phyloP scores from a whole-genome alignment of 2,797 vertebrate species.

The Chromis chromis region DNA sequence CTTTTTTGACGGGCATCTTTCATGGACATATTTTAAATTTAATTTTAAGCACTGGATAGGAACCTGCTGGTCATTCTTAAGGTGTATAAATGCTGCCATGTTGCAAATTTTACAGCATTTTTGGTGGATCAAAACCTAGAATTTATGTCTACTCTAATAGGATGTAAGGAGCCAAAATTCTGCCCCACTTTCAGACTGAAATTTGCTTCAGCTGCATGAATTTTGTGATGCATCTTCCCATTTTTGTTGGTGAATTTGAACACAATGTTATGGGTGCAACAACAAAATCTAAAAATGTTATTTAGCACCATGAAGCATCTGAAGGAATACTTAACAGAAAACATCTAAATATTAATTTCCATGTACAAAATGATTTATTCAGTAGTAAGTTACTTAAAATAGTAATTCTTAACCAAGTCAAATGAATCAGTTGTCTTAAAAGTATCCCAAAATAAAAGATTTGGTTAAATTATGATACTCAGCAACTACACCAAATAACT shows the following conservation, averaged over 20 bases:
- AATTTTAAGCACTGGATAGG: constrained; percentile 3
- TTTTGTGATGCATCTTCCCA: background rate
- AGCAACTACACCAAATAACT: background rate
- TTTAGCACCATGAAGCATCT: too few species aligned
- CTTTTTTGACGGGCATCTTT: background rate
- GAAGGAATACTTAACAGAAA: too few species aligned
- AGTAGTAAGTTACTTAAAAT: too few species aligned
- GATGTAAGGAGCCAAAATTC: background rate
- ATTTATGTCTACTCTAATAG: background rate
- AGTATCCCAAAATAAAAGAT: background rate
- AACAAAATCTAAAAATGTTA: too few species aligned
- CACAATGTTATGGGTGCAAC: too few species aligned
- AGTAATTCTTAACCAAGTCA: background rate
- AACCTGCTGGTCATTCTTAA: constrained; percentile 7
- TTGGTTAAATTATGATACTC: background rate
- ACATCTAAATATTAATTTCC: too few species aligned
- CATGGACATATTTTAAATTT: background rate
- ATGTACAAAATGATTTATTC: too few species aligned
- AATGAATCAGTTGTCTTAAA: background rate
- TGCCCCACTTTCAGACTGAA: too few species aligned
- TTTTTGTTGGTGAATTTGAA: background rate
- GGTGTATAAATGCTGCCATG: constrained; percentile 1
- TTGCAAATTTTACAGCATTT: background rate
- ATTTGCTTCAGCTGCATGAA: background rate
- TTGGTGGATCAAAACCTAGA: background rate